Percentiles rank a stretch among this genome's conserved stretches.
phyloP scores from a whole-genome alignment of 1,140 invertebrate genomes.

The Ostrea denselamellosa region DNA sequence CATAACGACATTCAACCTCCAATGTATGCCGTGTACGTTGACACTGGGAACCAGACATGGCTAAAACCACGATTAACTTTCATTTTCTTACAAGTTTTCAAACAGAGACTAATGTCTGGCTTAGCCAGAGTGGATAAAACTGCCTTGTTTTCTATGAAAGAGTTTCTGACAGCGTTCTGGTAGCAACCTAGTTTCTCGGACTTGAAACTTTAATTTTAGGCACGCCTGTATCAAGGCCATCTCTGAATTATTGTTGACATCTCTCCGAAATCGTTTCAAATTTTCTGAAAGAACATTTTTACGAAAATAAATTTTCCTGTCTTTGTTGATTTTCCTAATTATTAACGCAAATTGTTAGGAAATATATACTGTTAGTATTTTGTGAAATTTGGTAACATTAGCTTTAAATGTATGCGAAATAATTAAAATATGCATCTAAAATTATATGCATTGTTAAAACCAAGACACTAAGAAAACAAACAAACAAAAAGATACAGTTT shows the following conservation, averaged over 20 bases:
- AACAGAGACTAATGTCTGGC: too few species aligned
- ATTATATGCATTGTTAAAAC: too few species aligned
- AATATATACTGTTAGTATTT: neutral
- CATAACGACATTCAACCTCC: too few species aligned
- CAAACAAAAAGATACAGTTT: too few species aligned
- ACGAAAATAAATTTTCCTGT: neutral
- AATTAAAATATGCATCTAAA: too few species aligned
- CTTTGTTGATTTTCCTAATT: too few species aligned
- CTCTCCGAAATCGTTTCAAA: neutral
- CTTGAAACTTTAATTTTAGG: neutral
- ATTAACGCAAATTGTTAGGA: neutral
- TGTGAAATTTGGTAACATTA: neutral
- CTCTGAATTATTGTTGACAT: neutral
- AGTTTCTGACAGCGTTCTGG: neutral
- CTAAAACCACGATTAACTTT: too few species aligned
- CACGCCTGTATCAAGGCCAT: neutral
- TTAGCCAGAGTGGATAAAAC: conserved; percentile 1
- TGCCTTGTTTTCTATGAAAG: neutral
- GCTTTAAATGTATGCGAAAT: neutral
- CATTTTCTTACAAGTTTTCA: too few species aligned
- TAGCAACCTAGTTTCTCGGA: neutral
- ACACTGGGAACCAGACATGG: too few species aligned
- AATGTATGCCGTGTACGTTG: too few species aligned
- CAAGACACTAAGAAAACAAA: too few species aligned
- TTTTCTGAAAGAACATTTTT: neutral